Percentiles rank a stretch among this genome's conserved stretches.
phyloP scores from a whole-genome alignment of 2,888 invertebrate genomes.

The Timandra comae region DNA sequence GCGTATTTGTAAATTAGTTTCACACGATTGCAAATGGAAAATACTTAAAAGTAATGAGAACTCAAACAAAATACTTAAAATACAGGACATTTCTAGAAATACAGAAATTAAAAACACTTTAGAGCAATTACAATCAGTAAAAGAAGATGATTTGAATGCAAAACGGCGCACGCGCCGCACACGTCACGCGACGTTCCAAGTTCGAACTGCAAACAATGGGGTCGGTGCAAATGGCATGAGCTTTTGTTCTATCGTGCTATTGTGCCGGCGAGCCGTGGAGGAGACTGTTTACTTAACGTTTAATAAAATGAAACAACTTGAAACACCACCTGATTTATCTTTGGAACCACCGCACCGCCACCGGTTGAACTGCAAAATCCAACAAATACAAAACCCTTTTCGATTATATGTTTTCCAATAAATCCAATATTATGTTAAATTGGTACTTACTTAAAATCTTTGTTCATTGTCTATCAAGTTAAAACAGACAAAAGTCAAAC shows the following conservation, averaged over 20 bases:
- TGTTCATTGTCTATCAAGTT: too few relatives aligned
- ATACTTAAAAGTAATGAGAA: constrained; percentile 7
- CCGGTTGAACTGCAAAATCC: too few relatives aligned
- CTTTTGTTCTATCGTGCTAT: constrained; percentile 64
- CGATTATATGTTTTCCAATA: too few relatives aligned
- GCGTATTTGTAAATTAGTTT: constrained; percentile 34
- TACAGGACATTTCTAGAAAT: too few relatives aligned
- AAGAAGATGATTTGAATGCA: constrained; percentile 61
- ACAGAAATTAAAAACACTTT: constrained; percentile 16
- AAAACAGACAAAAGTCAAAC: too few relatives aligned
- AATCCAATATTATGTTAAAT: too few relatives aligned
- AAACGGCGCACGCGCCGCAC: constrained; percentile 62
- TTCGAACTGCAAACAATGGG: constrained; percentile 66
- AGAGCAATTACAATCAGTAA: constrained; percentile 48
- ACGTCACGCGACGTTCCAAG: constrained; percentile 70
- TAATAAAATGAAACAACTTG: too few relatives aligned
- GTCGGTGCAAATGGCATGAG: constrained; percentile 65
- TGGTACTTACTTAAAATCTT: too few relatives aligned
- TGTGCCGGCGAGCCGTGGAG: constrained; percentile 36
- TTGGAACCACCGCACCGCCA: too few relatives aligned
- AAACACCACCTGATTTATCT: too few relatives aligned
- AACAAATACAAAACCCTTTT: too few relatives aligned
- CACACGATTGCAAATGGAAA: constrained; percentile 28
- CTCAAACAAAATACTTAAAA: too few relatives aligned
- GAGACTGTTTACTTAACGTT: background rate